Evolutionary conservation across 2,797 vertebrate genomes (phyloP).

Genomic region (Sphenodon punctatus): DNA sequence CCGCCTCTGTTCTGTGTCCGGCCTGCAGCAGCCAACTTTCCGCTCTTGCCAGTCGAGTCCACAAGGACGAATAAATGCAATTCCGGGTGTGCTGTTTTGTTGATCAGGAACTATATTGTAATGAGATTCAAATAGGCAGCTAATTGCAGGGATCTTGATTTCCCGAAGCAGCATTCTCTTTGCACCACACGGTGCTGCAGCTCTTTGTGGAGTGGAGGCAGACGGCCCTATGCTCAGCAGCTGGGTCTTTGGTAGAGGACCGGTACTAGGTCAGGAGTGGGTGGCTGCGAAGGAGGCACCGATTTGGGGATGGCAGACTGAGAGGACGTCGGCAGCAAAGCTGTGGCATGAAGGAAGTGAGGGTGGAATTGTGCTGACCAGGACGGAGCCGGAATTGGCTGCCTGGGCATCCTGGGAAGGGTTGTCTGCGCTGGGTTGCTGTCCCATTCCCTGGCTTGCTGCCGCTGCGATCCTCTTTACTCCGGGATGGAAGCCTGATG

Average conservation of each 20-base stretch:
- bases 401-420: neutral
- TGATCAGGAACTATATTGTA: neutral
- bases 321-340: neutral
- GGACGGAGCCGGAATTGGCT: neutral
- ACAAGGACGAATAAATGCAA: neutral
- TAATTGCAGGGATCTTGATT: neutral
- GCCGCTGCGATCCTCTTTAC: neutral
- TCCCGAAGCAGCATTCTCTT: neutral
- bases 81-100: neutral
- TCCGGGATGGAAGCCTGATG: neutral
- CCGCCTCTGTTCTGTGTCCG: neutral
- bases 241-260: neutral
- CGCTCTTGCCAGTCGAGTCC: neutral
- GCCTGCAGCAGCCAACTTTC: neutral
- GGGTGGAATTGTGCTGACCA: accelerated
- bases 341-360: neutral
- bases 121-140: neutral
- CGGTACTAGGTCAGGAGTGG: neutral
- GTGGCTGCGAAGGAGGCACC: no score
- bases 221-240: no score
- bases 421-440: neutral
- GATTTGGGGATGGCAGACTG: neutral
- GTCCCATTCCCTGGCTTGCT: no score
- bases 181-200: neutral
- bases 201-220: neutral